Conservation (phyloP, 1,140 invertebrate genomes). For the Paramacrobiotus metropolitanus region DNA sequence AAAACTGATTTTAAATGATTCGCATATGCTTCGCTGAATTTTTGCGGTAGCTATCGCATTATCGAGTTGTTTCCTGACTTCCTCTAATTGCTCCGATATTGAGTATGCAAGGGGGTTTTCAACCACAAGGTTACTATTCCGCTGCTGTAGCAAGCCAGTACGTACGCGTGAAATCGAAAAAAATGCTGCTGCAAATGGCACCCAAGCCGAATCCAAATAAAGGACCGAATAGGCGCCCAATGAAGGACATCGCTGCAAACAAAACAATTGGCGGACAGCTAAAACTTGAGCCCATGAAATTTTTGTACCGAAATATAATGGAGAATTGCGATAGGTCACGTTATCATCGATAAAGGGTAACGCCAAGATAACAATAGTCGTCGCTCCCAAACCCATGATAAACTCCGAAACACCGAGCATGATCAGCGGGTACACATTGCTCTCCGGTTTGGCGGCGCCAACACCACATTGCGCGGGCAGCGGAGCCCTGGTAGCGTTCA, state of each 20-base stretch:
- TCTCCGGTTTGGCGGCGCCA: not conserved
- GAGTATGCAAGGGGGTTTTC: too few species aligned
- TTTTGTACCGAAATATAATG: constrained; percentile 83
- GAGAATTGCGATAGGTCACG: constrained; percentile 64
- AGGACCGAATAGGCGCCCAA: not conserved
- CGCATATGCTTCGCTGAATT: too few species aligned
- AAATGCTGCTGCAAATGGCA: not conserved
- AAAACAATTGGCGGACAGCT: not conserved
- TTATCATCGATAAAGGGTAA: constrained; percentile 85
- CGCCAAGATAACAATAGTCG: constrained; percentile 69
- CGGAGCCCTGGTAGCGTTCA: not conserved
- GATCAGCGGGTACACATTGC: not conserved
- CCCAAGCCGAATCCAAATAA: not conserved
- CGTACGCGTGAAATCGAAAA: not conserved
- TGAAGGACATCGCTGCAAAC: not conserved
- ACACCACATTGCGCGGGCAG: not conserved
- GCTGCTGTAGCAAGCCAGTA: not conserved
- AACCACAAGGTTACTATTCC: too few species aligned
- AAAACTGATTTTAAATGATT: too few species aligned
- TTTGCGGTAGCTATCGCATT: too few species aligned
- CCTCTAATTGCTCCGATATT: too few species aligned
- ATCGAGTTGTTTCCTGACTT: too few species aligned
- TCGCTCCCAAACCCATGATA: constrained; percentile 68
- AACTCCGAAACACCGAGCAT: not conserved
- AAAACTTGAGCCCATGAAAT: too few species aligned